phyloP scores from a whole-genome alignment of 2,113 vertebrate genomes.

The Dicerorhinus sumatrensis region DNA sequence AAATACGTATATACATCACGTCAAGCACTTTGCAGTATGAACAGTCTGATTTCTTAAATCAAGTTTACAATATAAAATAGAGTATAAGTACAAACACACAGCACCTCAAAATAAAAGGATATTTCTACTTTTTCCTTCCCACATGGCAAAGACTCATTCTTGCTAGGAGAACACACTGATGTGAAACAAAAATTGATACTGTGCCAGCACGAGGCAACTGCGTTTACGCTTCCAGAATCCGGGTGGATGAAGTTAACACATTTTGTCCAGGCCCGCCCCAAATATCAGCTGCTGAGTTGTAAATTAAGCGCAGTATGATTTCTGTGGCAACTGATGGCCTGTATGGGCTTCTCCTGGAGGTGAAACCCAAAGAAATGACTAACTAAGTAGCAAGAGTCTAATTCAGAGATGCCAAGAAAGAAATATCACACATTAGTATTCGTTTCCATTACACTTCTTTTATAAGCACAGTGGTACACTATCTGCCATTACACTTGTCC shows the following conservation, averaged over 20 bases:
- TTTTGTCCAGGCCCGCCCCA: not conserved
- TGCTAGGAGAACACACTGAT: not conserved
- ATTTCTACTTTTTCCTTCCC: not conserved
- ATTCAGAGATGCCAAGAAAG: conserved; percentile 30
- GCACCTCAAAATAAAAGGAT: conserved; percentile 8
- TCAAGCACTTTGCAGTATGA: not conserved
- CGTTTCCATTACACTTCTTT: conserved; percentile 9
- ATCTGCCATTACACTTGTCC: conserved; percentile 24
- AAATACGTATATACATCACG: not conserved
- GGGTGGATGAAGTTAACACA: not conserved
- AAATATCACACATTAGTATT: conserved; percentile 21
- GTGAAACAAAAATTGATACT: not conserved
- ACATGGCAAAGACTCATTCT: not conserved
- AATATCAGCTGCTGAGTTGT: not conserved
- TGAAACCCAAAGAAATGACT: conserved; percentile 40
- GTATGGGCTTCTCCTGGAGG: not conserved
- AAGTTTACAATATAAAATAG: not conserved
- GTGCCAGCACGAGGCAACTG: not conserved
- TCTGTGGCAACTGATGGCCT: not conserved
- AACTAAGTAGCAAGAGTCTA: not conserved
- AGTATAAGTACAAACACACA: not conserved
- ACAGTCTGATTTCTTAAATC: conserved; percentile 21
- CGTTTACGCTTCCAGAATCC: not conserved
- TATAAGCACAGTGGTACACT: not conserved
- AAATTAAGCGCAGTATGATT: not conserved